These are phyloP conservation scores for Drosophila seguyi DNA, from an alignment of 1,140 invertebrate species.

Conservation along the genomic window DNA sequence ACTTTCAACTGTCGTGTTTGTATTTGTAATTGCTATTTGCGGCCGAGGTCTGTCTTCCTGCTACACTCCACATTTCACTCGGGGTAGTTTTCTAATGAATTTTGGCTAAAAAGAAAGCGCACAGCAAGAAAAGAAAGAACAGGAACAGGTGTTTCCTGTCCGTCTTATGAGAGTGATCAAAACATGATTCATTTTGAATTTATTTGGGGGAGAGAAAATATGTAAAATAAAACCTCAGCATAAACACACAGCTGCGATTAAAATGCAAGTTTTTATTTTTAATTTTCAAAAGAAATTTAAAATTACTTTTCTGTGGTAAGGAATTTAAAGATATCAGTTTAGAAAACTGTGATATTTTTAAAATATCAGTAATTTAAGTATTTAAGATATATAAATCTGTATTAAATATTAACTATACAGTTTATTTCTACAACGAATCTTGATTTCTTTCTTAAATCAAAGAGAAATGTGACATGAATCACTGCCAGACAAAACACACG, in stretches of 20 bases:
- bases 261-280: neutral
- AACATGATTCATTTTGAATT: conserved; percentile 14
- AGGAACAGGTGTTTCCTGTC: conserved; percentile 40
- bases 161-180: conserved; percentile 13
- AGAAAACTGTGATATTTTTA: no score
- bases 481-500: neutral
- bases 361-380: no score
- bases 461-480: conserved; percentile 1
- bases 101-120: conserved; percentile 18
- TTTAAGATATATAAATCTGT: no score
- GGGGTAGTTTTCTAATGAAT: conserved; percentile 40
- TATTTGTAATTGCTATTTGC: conserved; percentile 50
- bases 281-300: neutral
- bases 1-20: conserved; percentile 42
- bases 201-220: neutral
- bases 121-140: neutral
- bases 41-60: conserved; percentile 14
- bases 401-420: no score
- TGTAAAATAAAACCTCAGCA: neutral
- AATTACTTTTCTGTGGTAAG: neutral
- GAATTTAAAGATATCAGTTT: no score
- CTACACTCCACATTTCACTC: neutral
- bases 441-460: neutral
- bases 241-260: conserved; percentile 1
- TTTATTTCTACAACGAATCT: no score